Evolutionary conservation across 2,888 invertebrate genomes (phyloP), one percentile per base, ranked within the genome.

Genomic region (Saturnia pavonia): DNA sequence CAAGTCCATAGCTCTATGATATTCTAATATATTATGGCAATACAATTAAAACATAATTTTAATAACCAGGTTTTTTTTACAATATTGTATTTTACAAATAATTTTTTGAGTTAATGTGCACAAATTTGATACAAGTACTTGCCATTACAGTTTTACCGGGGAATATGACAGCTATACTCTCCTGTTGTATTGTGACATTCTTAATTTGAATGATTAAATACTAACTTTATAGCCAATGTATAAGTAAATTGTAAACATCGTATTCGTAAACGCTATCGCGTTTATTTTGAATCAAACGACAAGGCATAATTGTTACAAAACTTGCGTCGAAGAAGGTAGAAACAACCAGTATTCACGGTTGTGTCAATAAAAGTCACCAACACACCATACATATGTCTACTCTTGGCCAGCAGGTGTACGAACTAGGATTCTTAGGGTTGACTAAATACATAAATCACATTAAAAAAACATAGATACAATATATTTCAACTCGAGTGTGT

Each of bases 311-410:
- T 25, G 84, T 83, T 84, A 75, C 78, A 76, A 77, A 73, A 69
- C 75, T 73, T 75, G 76, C 69, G 78, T 76, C 83, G 77, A 81
- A 85, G 85, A 85, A 82, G 82, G 83, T 72, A 82, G 80, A 80
- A 79, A 79, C 81, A 77, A 84, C 85, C 87, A 90, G 91, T 90
- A 91, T 91, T 91, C 91, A 84, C 87, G 85, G 81, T 74, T 78
- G 85, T 82, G 91, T 91, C 92, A 91, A 91, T 92, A 91, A 89
- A 89, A 91, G 91, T 91, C 91, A 87, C 76, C 76, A 80, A 79
- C 75, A 81, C 79, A 85, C 91, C 86, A 92, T 92, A 91, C 91
- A 91, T 83, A 87, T 86, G 91, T 92, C 91, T 81, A 80, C 82
- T 80, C 78, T 74, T 78, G 74, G 76, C 81, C 77, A 86, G 88